Percentiles rank a stretch among this genome's conserved stretches.
Evolutionary conservation across 2,888 invertebrate species (phyloP).

Genomic region (Cyaniris semiargus): DNA sequence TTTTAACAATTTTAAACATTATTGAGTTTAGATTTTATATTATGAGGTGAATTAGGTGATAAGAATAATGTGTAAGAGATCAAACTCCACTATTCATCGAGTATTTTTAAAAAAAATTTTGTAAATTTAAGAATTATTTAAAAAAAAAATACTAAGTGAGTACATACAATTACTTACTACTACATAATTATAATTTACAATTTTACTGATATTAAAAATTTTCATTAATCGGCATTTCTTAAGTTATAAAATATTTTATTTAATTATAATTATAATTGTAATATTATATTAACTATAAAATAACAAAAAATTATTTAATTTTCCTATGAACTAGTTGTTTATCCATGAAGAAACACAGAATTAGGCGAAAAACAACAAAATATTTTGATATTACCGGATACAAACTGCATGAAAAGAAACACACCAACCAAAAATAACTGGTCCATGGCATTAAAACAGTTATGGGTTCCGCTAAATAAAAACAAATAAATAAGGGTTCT

Average conservation of each 20-base stretch:
- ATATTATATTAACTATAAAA: neutral
- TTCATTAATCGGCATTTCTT: neutral
- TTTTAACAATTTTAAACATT: no score
- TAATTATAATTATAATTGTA: neutral
- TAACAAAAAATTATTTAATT: neutral
- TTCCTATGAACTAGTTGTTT: neutral
- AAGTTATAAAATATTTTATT: neutral
- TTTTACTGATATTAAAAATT: no score
- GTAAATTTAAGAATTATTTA: neutral
- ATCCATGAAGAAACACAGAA: neutral
- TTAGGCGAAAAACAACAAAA: neutral
- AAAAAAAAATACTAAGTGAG: neutral
- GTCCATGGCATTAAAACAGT: conserved; percentile 17
- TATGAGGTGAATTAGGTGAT: no score
- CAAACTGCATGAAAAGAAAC: conserved; percentile 21
- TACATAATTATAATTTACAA: no score
- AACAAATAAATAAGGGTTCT: conserved; percentile 30
- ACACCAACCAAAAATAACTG: conserved; percentile 5
- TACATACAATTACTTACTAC: no score
- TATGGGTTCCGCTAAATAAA: neutral
- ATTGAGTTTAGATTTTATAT: neutral
- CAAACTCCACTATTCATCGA: conserved; percentile 49
- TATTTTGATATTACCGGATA: neutral
- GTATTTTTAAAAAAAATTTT: neutral
- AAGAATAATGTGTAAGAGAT: conserved; percentile 47